Percentiles rank a stretch among this genome's conserved stretches.
Evolutionary conservation across 2,797 vertebrate species (phyloP).

Genomic region (Dipus sagitta): DNA sequence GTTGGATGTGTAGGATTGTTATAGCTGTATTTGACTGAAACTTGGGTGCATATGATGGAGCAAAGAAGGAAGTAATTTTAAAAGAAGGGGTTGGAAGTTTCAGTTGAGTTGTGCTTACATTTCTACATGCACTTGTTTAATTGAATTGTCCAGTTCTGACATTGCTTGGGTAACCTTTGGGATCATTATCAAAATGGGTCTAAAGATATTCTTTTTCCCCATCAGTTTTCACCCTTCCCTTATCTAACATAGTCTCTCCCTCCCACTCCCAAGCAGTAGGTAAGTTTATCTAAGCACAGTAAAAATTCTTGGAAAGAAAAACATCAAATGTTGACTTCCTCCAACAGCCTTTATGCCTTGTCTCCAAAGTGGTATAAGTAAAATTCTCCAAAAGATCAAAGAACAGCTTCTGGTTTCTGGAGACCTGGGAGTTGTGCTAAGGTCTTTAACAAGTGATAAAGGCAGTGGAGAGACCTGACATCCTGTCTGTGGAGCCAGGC

Average conservation of each 20-base stretch:
- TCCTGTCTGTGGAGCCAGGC: neutral
- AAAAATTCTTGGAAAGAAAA: neutral
- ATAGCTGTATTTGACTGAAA: neutral
- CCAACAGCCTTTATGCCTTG: accelerated
- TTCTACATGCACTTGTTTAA: too few species aligned
- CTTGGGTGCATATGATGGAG: neutral
- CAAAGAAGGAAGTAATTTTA: neutral
- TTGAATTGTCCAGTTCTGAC: too few species aligned
- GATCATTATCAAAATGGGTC: neutral
- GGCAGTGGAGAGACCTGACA: neutral
- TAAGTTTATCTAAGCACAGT: neutral
- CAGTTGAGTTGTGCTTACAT: neutral
- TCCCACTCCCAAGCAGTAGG: neutral
- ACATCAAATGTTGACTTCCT: neutral
- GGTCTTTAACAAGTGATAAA: neutral
- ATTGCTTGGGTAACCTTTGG: neutral
- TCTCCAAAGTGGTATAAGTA: neutral
- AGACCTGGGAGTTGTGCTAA: neutral
- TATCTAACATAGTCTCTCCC: neutral
- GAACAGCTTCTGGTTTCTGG: neutral
- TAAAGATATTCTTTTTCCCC: neutral
- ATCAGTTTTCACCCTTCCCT: neutral
- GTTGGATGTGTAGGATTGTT: neutral
- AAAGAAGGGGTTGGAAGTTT: neutral
- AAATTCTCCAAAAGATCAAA: neutral